These are phyloP conservation scores for Peromyscus eremicus DNA, from an alignment of 2,797 vertebrate species.

Conservation along the genomic window DNA sequence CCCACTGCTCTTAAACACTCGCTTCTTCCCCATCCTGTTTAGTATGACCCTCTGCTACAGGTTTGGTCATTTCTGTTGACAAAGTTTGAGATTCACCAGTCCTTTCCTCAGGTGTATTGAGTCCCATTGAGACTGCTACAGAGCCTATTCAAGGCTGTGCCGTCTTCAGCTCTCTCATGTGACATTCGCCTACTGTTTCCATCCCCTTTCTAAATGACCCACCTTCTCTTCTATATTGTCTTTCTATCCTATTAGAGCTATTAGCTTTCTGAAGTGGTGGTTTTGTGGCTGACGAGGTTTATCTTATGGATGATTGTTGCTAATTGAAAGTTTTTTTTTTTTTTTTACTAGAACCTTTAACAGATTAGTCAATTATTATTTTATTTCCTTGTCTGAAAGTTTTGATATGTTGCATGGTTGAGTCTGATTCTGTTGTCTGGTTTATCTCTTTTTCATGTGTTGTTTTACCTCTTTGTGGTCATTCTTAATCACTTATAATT, in stretches of 20 bases:
- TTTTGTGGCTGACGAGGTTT: background rate
- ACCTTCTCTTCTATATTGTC: background rate
- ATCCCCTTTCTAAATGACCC: background rate
- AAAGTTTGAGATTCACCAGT: background rate
- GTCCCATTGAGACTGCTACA: background rate
- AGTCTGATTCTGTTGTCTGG: conserved; percentile 34
- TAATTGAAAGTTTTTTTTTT: background rate
- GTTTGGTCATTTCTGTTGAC: background rate
- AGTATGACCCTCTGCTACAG: background rate
- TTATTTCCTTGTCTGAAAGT: conserved; percentile 1
- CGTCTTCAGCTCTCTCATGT: conserved; percentile 8
- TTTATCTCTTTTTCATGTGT: conserved; percentile 32
- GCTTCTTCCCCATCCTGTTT: background rate
- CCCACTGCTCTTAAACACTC: background rate
- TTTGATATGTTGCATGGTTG: background rate
- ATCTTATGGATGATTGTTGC: background rate
- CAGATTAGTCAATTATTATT: background rate
- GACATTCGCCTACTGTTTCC: background rate
- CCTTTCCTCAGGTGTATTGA: background rate
- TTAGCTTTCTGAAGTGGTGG: background rate
- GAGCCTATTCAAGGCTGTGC: background rate
- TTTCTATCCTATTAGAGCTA: background rate
- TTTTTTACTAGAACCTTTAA: background rate
- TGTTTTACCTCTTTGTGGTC: background rate
- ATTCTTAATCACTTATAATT: background rate